Base-by-base conservation (phyloP, 2,113 vertebrate genomes). In the Uropsilus gracilis region DNA sequence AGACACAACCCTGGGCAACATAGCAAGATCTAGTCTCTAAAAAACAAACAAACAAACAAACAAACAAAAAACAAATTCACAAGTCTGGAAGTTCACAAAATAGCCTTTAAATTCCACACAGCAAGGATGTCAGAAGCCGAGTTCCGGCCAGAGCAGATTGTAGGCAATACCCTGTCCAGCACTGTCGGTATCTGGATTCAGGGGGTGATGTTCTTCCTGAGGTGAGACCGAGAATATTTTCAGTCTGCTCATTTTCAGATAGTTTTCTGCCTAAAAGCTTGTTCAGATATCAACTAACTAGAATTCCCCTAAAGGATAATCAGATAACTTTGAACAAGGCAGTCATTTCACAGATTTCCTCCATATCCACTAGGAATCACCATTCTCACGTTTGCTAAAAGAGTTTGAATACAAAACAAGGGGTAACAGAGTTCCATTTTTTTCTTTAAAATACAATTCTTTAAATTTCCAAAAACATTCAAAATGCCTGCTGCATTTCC, bases 221-320 rank as follows among this genome's bases (percentile, higher is more conserved):
- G 34, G 14, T 53, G 50, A 42, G 37, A 39, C 9, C 18, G 80
- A 53, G 34, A 63, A 44, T 77, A 53, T 78, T 73, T 78, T 85
- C 48, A 94, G 14, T 68, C 34, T 53, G 82, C 69, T 90, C 78
- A 81, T 82, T 96, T 30, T 46, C 75, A 63, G 73, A 89, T 6
- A 94, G 53, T 78, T 93, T 68, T 94, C 73, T 95, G 44, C 59
- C 69, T 71, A 57, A 92, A 75, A 80, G 50, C 34, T 91, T 89
- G 69, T 42, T 73, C 44, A n/a, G 91, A 28, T 86, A 84, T 89
- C 95, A 97, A 66, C n/a, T 88, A 87, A 81, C 82, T 37, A 57
- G 50, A 93, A 94, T 72, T 89, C 55, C 55, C 86, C 69, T 94
- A 61, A 95, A 95, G 42, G 91, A 86, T 86, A 93, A 68, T 86